Conservation (phyloP, 2,797 vertebrate species). For the Chaunax sp. region DNA sequence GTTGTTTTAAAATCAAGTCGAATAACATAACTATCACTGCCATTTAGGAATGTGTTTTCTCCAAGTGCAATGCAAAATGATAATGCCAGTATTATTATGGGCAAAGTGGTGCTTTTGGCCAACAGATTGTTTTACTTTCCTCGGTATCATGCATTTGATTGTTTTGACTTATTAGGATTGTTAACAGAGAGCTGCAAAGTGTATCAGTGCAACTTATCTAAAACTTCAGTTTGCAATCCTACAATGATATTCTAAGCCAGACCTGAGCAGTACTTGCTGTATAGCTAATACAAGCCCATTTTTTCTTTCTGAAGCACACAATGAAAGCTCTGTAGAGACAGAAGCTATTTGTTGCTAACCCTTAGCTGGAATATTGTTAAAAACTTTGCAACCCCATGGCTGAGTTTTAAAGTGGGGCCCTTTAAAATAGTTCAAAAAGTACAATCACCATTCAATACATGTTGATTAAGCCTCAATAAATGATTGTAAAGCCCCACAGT, state of each 20-base stretch:
- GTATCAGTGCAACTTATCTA: slow-evolving; percentile 15
- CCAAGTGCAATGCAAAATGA: neutral
- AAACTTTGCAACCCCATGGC: slow-evolving; percentile 61
- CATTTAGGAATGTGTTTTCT: neutral
- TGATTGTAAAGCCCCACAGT: slow-evolving; percentile 76
- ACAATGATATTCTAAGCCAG: slow-evolving; percentile 1
- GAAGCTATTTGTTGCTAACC: slow-evolving; percentile 53
- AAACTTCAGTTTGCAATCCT: slow-evolving; percentile 17
- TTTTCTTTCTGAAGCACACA: slow-evolving; percentile 40
- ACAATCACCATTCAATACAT: slow-evolving; percentile 79
- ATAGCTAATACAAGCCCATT: neutral
- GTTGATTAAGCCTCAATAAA: slow-evolving; percentile 85
- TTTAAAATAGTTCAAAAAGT: slow-evolving; percentile 78
- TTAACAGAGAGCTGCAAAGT: slow-evolving; percentile 7
- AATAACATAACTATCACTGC: neutral
- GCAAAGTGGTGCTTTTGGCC: slow-evolving; percentile 4
- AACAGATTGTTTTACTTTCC: neutral
- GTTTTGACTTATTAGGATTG: slow-evolving; percentile 10
- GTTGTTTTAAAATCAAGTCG: neutral
- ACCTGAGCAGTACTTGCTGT: slow-evolving; percentile 34
- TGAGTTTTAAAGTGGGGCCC: slow-evolving; percentile 65
- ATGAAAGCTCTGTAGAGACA: slow-evolving; percentile 45
- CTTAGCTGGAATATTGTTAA: slow-evolving; percentile 57
- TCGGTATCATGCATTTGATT: neutral
- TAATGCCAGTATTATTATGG: too few relatives aligned